Conservation (phyloP, 2,113 vertebrate species). For the Pygoscelis antarcticus region DNA sequence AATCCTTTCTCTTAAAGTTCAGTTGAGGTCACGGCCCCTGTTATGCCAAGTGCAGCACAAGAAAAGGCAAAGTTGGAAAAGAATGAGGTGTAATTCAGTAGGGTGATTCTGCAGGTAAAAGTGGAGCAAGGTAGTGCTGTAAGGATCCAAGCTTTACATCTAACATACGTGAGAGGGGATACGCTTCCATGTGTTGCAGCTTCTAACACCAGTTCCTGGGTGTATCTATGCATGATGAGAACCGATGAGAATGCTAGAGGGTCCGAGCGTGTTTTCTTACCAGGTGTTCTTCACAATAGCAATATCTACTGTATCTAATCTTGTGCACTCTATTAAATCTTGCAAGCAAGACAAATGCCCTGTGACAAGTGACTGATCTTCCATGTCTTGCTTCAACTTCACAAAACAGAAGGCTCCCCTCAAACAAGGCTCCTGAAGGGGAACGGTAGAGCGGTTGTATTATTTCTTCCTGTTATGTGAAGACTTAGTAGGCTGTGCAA, state of each 20-base stretch:
- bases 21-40: neutral
- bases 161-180: accelerated
- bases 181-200: neutral
- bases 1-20: neutral
- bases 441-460: neutral
- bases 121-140: neutral
- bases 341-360: constrained; percentile 18
- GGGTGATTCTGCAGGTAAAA: neutral
- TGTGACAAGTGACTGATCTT: constrained; percentile 26
- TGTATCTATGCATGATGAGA: neutral
- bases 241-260: neutral
- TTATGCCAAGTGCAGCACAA: neutral
- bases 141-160: neutral
- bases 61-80: neutral
- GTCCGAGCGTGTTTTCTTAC: neutral
- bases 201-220: neutral
- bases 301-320: neutral
- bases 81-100: neutral
- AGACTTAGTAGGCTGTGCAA: neutral
- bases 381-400: neutral
- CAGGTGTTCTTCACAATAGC: neutral
- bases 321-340: constrained; percentile 39
- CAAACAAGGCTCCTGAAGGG: neutral
- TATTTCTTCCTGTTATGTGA: neutral
- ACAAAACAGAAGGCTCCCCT: constrained; percentile 16